Evolutionary conservation across 2,888 invertebrate genomes (phyloP).

Genomic region (Trissolcus japonicus): DNA sequence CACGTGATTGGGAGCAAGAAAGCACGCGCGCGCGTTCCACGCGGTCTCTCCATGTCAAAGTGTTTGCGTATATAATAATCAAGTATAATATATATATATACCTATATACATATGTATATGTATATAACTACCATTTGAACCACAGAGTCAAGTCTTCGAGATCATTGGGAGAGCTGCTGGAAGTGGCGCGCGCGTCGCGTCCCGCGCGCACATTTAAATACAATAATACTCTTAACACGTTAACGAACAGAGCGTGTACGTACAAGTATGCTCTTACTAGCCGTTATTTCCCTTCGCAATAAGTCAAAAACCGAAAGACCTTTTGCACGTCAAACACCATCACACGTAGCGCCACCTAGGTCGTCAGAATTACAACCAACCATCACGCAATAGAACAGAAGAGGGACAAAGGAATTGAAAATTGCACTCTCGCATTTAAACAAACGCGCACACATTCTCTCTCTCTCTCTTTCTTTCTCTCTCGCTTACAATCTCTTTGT

Average conservation of each 20-base stretch:
- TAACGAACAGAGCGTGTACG: slow-evolving; percentile 59
- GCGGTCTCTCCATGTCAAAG: slow-evolving; percentile 9
- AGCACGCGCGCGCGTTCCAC: slow-evolving; percentile 23
- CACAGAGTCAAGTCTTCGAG: slow-evolving; percentile 38
- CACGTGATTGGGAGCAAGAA: slow-evolving; percentile 36
- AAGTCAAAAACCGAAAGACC: slow-evolving; percentile 16
- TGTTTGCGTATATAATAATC: slow-evolving; percentile 16
- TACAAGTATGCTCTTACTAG: slow-evolving; percentile 49
- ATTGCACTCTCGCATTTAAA: slow-evolving; percentile 3
- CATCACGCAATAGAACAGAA: slow-evolving; percentile 15
- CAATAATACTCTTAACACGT: slow-evolving; percentile 57
- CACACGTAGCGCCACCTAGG: slow-evolving; percentile 41
- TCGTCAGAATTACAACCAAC: slow-evolving; percentile 3
- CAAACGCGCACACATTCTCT: slow-evolving; percentile 8
- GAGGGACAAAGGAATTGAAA: slow-evolving; percentile 9
- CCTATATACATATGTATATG: slow-evolving; percentile 10
- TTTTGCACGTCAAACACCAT: slow-evolving; percentile 37
- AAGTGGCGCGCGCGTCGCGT: slow-evolving; percentile 45
- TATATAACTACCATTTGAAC: slow-evolving; percentile 52
- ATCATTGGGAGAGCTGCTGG: slow-evolving; percentile 29
- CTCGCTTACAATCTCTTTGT: slow-evolving; percentile 8
- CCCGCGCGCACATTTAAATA: slow-evolving; percentile 47
- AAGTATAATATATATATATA: slow-evolving; percentile 19
- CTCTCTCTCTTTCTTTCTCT: slow-evolving; percentile 24
- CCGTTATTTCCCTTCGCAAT: slow-evolving; percentile 17